Conservation (phyloP, 2,888 invertebrate genomes). For the Tipula vernalis region DNA sequence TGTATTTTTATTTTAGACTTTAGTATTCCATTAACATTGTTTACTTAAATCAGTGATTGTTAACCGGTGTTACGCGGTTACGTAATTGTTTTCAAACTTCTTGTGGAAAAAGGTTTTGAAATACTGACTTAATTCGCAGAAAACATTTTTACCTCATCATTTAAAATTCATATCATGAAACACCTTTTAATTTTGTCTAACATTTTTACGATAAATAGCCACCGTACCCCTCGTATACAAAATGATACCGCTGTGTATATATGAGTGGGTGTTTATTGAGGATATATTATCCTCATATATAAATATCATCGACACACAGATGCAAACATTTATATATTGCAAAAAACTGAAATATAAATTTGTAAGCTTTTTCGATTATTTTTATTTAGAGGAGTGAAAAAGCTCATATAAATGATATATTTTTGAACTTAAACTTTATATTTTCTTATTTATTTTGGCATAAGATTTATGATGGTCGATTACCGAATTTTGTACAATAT, state of each 20-base stretch:
- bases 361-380: not conserved
- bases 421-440: not conserved
- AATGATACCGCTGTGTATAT: not conserved
- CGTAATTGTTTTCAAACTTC: not conserved
- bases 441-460: not conserved
- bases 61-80: not conserved
- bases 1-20: not conserved
- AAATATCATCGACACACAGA: not conserved
- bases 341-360: not conserved
- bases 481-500: not conserved
- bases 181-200: not conserved
- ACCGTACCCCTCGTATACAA: not conserved
- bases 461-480: not conserved
- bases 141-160: not conserved
- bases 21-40: not conserved
- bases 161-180: not conserved
- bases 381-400: not conserved
- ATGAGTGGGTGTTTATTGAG: not conserved
- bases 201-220: not conserved
- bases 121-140: not conserved
- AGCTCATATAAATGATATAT: not conserved
- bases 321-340: no score
- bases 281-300: not conserved
- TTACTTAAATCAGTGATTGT: not conserved
- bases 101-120: not conserved